Base-by-base conservation (phyloP, 2,888 invertebrate species). In the Prionchulus punctatus region DNA sequence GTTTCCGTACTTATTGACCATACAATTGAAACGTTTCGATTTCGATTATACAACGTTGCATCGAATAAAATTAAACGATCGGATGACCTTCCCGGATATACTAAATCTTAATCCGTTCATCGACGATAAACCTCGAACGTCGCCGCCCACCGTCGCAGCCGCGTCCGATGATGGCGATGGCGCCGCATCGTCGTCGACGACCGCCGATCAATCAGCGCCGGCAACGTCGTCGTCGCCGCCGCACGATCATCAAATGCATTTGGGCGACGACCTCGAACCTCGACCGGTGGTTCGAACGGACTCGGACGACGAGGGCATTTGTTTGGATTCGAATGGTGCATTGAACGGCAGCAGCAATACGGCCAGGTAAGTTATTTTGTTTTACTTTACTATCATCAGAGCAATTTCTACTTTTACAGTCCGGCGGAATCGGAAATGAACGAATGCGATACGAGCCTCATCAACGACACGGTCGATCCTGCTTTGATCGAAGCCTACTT, bases 1-100 rank as follows among this genome's bases (percentile, higher is more conserved):
- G 61, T 86, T 89, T 71, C 88, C 89, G 0, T 88, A 89, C 71
- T 77, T 90, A 59, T 74, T 89, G 50, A 86, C 86, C 0, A 75
- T 90, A 62, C 88, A 88, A 70, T 75, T 90, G 65, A 89, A 88
- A 70, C 78, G 89, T 59, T 89, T 89, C 70, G 88, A 87, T 74
- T 89, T 87, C 70, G 87, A 89, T 72, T 86, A 85, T 68, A 79
- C 78, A 63, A 84, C 84, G 3, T 81, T 85, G 77, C 83, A 85
- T 69, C 77, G 87, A 61, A 85, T 87, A 61, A 89, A 89, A 73
- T 75, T 89, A 47, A 87, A 87, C 70, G 86, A 88, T 73, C 83
- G 86, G 72, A 83, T 88, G 59, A 81, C 82, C 1, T 88, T 88
- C 71, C 85, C 86, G 2, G 82, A 86, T 71, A 77, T 79, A 21